Evolutionary conservation across 2,797 vertebrate genomes (phyloP), one percentile per base, ranked within the genome.

Genomic region (Chromis chromis): DNA sequence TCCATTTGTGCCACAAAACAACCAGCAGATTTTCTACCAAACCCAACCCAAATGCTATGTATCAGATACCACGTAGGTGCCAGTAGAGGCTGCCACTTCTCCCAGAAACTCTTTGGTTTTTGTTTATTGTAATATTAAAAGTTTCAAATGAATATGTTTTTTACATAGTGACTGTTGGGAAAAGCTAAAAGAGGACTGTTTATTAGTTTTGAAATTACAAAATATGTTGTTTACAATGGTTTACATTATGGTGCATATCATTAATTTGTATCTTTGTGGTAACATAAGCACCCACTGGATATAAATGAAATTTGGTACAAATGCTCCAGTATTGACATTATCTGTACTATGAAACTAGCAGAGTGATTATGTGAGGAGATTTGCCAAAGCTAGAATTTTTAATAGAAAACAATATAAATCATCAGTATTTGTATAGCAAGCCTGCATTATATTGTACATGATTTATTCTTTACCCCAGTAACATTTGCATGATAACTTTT

Each of bases 401-500:
- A 70, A 83, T 62, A 59, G 39, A 36, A 65, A 65, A 57, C 3
- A 66, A 63, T 39, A 54, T 64, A 13, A 57, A 33, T 42, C 25
- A 48, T 66, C 44, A 64, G 56, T 83, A 84, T 88, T 89, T 91
- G 76, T 82, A 87, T 68, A 84, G 57, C 60, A 84, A 84, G 67
- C 72, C 76, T 91, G 82, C 88, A 78, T 90, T 90, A 68, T 87
- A 81, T 82, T 92, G 76, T 81, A 84, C 54, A 81, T 74, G 76
- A 85, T 85, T 88, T 61, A 78, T 78, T 90, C 50, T 84, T 33
- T 84, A 84, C 61, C 84, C 76, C 57, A 67, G 89, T 92, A 91
- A 95, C 91, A 93, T 94, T 93, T 96, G 96, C 96, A 97, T 96
- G 96, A 92, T 93, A 94, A 95, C 96, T 96, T 96, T 94, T 95